These are phyloP conservation scores for Pangasius larnaudii DNA, from an alignment of 2,797 vertebrate species.

Conservation along the genomic window DNA sequence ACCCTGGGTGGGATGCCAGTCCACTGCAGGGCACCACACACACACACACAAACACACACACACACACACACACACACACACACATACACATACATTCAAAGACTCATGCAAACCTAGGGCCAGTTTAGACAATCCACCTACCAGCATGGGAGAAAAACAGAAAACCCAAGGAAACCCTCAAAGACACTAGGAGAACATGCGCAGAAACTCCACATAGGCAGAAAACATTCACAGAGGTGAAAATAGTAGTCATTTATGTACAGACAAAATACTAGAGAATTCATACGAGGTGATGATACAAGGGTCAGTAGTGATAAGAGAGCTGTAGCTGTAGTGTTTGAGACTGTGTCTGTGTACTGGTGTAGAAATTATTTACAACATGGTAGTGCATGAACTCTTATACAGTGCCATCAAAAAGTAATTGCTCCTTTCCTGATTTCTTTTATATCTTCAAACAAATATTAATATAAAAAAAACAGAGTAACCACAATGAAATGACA, in stretches of 20 bases:
- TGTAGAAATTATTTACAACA: not conserved
- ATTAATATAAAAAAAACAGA: not conserved
- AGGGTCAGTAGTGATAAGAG: not conserved
- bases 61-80: not conserved
- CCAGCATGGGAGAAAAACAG: not conserved
- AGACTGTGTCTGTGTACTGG: not conserved
- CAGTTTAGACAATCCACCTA: not conserved
- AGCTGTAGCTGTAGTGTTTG: not conserved
- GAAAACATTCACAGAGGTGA: too few relatives aligned
- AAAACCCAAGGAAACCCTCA: not conserved
- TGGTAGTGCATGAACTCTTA: not conserved
- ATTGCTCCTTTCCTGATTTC: not conserved
- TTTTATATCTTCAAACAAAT: not conserved
- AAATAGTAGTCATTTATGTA: not conserved
- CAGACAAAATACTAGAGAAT: not conserved
- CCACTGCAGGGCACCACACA: not conserved
- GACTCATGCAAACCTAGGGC: not conserved
- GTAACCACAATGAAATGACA: not conserved
- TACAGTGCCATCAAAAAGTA: not conserved
- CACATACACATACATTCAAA: too few relatives aligned
- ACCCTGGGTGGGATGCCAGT: not conserved
- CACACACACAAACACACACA: not conserved
- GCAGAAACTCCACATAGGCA: not conserved
- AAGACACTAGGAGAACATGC: not conserved
- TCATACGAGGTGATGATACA: not conserved